Base-by-base conservation (phyloP, 2,113 vertebrate species). In the Scytalopus superciliaris region DNA sequence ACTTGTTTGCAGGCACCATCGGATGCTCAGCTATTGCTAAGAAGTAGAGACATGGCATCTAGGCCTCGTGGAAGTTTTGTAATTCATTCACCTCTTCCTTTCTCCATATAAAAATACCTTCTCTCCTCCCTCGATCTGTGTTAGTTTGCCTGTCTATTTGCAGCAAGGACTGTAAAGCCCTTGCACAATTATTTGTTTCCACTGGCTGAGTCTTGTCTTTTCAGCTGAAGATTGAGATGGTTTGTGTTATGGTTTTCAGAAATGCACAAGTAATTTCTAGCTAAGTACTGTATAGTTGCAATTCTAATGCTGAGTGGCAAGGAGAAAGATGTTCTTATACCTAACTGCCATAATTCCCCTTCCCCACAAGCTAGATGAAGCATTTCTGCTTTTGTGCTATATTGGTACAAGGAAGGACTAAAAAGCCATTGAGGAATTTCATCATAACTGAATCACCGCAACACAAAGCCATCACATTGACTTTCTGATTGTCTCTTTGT, bases 401-500 rank as follows among this genome's bases (percentile, higher is more conserved):
- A 59, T 55, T 69, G 45, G 45, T 85, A 56, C 39, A 69, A 86
- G 60, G 52, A 90, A 12, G 28, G 19, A 92, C 53, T 70, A 56
- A 77, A 93, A 96, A 86, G 68, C 52, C 87, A 24, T 42, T 92
- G 60, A 84, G 57, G 56, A 80, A 64, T 95, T 80, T 81, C 91
- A 23, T 90, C 35, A 62, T 56, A 49, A 40, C 66, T 84, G 57
- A 88, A 77, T 79, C 75, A 59, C 59, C 79, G 64, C 76, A 80
- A 50, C 44, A 49, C 45, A 94, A 95, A 93, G 50, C 39, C 74
- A 87, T 81, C 49, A 72, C 3, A 28, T 45, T 86, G 80, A 31
- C 49, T 95, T 92, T 90, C 50, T 74, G 35, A 70, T 88, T 74
- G 6, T 89, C 45, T 94, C 39, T 72, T 72, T 81, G 19, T 69